Conservation (phyloP, 2,113 vertebrate genomes). For the Etheostoma spectabile region DNA sequence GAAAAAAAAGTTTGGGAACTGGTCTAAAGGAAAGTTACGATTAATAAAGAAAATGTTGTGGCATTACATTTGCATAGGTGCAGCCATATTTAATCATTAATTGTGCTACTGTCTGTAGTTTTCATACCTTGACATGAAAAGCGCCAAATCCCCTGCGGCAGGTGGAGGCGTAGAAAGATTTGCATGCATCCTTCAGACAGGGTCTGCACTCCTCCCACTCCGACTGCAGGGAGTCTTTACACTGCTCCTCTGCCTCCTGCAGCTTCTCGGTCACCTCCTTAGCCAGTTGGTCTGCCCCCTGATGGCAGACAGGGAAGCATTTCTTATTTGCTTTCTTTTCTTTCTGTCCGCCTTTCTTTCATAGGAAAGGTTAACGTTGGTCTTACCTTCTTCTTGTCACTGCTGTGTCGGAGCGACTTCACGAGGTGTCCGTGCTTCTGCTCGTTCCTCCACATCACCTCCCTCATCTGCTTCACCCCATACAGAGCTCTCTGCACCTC, state of each 20-base stretch:
- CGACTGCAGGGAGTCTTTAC: slow-evolving; percentile 83
- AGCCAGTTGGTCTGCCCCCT: slow-evolving; percentile 88
- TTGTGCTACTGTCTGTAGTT: background rate
- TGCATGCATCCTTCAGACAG: slow-evolving; percentile 90
- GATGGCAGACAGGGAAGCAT: slow-evolving; percentile 6
- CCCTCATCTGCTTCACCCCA: slow-evolving; percentile 93
- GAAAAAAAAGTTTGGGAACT: background rate
- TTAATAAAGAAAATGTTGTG: background rate
- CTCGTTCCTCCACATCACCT: slow-evolving; percentile 89
- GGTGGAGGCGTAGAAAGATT: slow-evolving; percentile 86
- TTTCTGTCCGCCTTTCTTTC: background rate
- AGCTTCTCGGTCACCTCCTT: slow-evolving; percentile 90
- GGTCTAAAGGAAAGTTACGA: background rate
- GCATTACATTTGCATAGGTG: background rate
- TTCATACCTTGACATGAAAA: slow-evolving; percentile 86
- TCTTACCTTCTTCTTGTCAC: slow-evolving; percentile 89
- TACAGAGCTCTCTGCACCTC: slow-evolving; percentile 89
- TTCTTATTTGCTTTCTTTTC: background rate
- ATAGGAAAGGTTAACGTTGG: accelerated
- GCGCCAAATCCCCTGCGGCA: slow-evolving; percentile 84
- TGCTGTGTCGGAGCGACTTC: slow-evolving; percentile 89
- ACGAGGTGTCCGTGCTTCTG: slow-evolving; percentile 90
- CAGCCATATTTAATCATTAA: background rate
- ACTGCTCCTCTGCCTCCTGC: slow-evolving; percentile 88
- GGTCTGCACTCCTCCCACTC: slow-evolving; percentile 89